Base-by-base conservation (phyloP, 2,797 vertebrate species). In the Acropternis orthonyx region DNA sequence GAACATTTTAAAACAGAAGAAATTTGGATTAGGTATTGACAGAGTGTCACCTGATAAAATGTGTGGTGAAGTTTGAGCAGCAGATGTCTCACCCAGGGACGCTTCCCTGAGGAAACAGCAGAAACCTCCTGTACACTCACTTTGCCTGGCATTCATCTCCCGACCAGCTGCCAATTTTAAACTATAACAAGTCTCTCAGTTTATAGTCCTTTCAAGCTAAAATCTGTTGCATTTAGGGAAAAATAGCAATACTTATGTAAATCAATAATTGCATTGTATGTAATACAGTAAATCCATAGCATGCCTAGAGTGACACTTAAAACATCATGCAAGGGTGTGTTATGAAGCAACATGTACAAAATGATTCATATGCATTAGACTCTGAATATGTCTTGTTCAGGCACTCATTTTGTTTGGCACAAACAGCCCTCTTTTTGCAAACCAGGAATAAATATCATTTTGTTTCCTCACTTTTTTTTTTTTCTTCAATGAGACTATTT, bases 1-100 rank as follows among this genome's bases (percentile, higher is more conserved):
- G 95, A 95, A 82, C 91, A 95, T 74, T 82, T 95, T 93, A 90
- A 93, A 94, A 90, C 87, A 82, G 88, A 93, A 96, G 71, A 93
- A 92, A 94, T 93, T 93, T 95, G 93, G 87, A 96, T 96, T 95
- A 94, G 77, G 37, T 91, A 91, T 95, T 63, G 74, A 92, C 93
- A 91, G 95, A 88, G 68, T 89, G 96, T 97, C 94, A 93, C 89
- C 94, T 94, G 92, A 92, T 96, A 94, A 96, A 98, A 98, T 98
- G 98, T 98, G 98, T 98, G 98, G 98, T 98, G 98, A 98, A 98
- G 98, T 98, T 98, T 98, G 98, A 98, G 98, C 97, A 98, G 98
- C 99, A 99, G 99, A 99, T 99, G 99, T 98, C 98, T 99, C 98
- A 98, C 98, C 98, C 97, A 98, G 98, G 98, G 98, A 98, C 92